Evolutionary conservation across 2,797 vertebrate genomes (phyloP).

Genomic region (Muscicapa comitata): DNA sequence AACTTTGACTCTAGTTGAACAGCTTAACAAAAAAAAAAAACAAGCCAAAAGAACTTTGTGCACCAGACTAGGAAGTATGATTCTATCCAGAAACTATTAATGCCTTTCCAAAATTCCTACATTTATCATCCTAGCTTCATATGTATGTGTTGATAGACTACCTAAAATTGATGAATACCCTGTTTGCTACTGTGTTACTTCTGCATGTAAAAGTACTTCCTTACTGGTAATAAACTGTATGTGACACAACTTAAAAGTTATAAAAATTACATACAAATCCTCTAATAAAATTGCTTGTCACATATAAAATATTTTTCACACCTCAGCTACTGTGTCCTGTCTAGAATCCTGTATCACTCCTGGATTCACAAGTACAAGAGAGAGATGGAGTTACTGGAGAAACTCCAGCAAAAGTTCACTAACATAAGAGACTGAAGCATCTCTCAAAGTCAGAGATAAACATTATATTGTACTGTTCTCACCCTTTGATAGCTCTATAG

Average conservation of each 20-base stretch:
- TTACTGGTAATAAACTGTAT: background rate
- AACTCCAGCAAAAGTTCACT: fast-evolving
- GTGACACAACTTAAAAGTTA: background rate
- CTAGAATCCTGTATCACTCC: background rate
- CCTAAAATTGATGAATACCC: background rate
- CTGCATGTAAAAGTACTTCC: background rate
- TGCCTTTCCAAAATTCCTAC: background rate
- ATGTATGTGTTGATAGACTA: background rate
- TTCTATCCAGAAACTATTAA: background rate
- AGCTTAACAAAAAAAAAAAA: background rate
- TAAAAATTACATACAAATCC: background rate
- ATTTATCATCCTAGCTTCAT: background rate
- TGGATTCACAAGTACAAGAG: background rate
- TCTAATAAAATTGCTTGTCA: background rate
- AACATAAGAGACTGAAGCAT: background rate
- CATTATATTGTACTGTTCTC: background rate
- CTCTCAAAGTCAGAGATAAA: background rate
- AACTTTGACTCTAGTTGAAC: background rate
- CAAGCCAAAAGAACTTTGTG: background rate
- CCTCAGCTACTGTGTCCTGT: background rate
- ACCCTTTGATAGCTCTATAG: background rate
- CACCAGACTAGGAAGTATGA: background rate
- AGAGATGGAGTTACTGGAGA: background rate
- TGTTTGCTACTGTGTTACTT: background rate
- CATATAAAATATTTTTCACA: background rate